Conservation (phyloP, 1,140 invertebrate genomes). For the Drosophila pallidifrons region DNA sequence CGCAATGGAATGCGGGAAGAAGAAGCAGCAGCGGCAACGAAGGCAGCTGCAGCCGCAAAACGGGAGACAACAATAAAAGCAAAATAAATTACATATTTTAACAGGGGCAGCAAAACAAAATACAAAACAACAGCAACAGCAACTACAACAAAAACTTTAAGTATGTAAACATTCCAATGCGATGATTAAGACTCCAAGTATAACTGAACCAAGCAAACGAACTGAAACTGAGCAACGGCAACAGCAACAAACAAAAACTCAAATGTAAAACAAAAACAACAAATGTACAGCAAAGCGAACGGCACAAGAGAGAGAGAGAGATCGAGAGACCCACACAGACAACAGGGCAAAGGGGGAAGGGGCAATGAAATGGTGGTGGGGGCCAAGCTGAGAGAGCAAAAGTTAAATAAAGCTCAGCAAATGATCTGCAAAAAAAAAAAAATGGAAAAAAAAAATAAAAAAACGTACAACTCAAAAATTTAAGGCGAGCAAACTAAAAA, state of each 20-base stretch:
- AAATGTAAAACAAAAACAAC: slow-evolving; percentile 62
- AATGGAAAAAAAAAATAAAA: slow-evolving; percentile 43
- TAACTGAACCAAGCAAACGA: slow-evolving; percentile 72
- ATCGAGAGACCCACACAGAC: slow-evolving; percentile 12
- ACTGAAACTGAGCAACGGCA: slow-evolving; percentile 35
- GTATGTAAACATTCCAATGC: slow-evolving; percentile 81
- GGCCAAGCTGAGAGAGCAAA: slow-evolving; percentile 69
- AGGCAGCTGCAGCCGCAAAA: slow-evolving; percentile 24
- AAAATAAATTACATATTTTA: slow-evolving; percentile 82
- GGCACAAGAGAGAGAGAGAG: slow-evolving; percentile 32
- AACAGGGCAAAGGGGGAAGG: slow-evolving; percentile 26
- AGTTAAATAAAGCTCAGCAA: slow-evolving; percentile 81
- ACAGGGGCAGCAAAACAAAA: slow-evolving; percentile 51
- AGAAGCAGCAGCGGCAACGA: slow-evolving; percentile 23
- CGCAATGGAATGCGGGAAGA: slow-evolving; percentile 71
- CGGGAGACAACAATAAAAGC: slow-evolving; percentile 55
- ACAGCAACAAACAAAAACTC: slow-evolving; percentile 67
- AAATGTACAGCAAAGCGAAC: slow-evolving; percentile 62
- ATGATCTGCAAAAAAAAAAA: slow-evolving; percentile 73
- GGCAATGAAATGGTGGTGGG: slow-evolving; percentile 32
- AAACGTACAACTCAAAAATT: slow-evolving; percentile 27
- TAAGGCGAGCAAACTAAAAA: slow-evolving; percentile 67
- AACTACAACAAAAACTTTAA: slow-evolving; percentile 58
- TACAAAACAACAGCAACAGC: slow-evolving; percentile 57
- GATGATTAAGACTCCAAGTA: slow-evolving; percentile 84